These are phyloP conservation scores for Drosophila picticornis DNA, from an alignment of 2,888 invertebrate species.

Conservation along the genomic window DNA sequence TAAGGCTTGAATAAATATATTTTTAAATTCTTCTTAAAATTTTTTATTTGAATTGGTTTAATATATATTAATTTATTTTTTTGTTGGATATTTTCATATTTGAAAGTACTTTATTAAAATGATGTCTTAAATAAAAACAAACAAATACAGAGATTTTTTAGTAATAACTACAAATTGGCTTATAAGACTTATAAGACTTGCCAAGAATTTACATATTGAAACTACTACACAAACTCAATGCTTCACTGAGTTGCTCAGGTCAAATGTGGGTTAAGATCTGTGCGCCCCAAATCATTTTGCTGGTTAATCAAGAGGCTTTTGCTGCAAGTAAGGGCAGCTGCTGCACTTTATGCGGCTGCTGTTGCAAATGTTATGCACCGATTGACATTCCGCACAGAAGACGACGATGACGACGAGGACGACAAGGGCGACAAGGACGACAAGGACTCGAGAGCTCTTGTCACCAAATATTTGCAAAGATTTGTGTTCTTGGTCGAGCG, in stretches of 20 bases:
- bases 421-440: conserved; percentile 9
- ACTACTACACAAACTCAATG: background rate
- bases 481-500: conserved; percentile 23
- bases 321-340: conserved; percentile 27
- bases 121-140: background rate
- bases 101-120: background rate
- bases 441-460: conserved; percentile 49
- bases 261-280: conserved; percentile 29
- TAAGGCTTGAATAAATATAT: background rate
- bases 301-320: conserved; percentile 15
- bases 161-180: background rate
- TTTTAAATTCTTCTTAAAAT: background rate
- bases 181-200: background rate
- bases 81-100: background rate
- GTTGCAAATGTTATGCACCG: conserved; percentile 49
- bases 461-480: conserved; percentile 58
- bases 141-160: background rate
- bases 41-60: background rate
- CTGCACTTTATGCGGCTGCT: conserved; percentile 36
- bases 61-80: background rate
- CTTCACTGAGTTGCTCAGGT: background rate
- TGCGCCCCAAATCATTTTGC: conserved; percentile 13
- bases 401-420: background rate
- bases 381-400: conserved; percentile 50
- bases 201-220: background rate